Base-by-base conservation (phyloP, 2,888 invertebrate species). In the Schizaphis graminum region DNA sequence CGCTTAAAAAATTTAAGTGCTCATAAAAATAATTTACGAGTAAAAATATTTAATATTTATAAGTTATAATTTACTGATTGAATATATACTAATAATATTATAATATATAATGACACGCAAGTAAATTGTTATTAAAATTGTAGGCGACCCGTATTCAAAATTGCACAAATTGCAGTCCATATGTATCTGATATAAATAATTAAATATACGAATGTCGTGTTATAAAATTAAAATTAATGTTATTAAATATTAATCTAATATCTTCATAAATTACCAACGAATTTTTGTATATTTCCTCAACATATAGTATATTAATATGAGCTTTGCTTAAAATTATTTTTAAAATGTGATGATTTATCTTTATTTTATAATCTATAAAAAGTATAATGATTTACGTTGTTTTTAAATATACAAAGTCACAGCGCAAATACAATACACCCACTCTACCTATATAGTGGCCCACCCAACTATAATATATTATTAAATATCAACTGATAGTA, bases 11-110 rank as follows among this genome's bases (percentile, higher is more conserved):
- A 77, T 77, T 77, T 35, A 77, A 77, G 35, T 77, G 35, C 77
- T 77, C 77, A 77, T 77, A 77, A 77, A 77, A 77, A 77, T 77
- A 77, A 77, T 77, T 77, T 77, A 77, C 77, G 77, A 77, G 77
- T 77, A 77, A 77, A 77, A 35, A 35, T 77, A 77, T n/a, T n/a
- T n/a, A n/a, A n/a, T n/a, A n/a, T 77, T 77, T 77, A 77, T 21
- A 77, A 77, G 77, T 35, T 53, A 53, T 53, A 16, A 53, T 53
- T 77, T 77, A 35, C 77, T 35, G 77, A 77, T 77, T 21, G 21
- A 77, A 67, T 67, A 24, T 35, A n/a, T 35, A 8, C 35, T 77
- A 35, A 35, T n/a, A n/a, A n/a, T 77, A 35, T 77, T n/a, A 67
- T 67, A 28, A 47, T 47, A n/a, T 67, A 67, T 67, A 67, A 28